phyloP scores from a whole-genome alignment of 2,797 vertebrate genomes.

The Pangasius larnaudii region DNA sequence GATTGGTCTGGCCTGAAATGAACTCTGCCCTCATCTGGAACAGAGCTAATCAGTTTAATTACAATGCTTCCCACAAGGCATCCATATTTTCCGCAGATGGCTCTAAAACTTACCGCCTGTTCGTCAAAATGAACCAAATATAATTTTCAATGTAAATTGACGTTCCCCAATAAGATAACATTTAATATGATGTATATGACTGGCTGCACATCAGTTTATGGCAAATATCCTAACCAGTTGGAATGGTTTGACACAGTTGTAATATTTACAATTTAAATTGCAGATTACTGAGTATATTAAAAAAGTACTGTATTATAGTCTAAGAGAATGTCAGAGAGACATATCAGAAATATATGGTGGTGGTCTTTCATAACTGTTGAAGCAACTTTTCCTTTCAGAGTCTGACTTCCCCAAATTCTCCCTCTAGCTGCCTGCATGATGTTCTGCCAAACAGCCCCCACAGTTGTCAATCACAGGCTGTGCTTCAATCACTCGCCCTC shows the following conservation, averaged over 20 bases:
- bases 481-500: slow-evolving; percentile 39
- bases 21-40: background rate
- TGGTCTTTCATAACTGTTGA: slow-evolving; percentile 22
- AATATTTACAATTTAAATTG: background rate
- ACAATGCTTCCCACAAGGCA: background rate
- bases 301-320: background rate
- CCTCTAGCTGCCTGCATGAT: slow-evolving; percentile 42
- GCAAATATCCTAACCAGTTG: background rate
- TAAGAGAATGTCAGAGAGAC: background rate
- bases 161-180: background rate
- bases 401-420: slow-evolving; percentile 41
- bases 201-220: background rate
- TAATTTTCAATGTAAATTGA: background rate
- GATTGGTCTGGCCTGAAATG: background rate
- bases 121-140: background rate
- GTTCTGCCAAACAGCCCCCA: slow-evolving; percentile 33
- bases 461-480: slow-evolving; percentile 48
- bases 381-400: slow-evolving; percentile 20
- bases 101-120: background rate
- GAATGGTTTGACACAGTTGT: background rate
- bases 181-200: background rate
- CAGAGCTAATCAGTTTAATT: background rate
- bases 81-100: background rate
- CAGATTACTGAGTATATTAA: background rate
- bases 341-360: background rate